Conservation (phyloP, 2,113 vertebrate species). For the Carlito syrichta region DNA sequence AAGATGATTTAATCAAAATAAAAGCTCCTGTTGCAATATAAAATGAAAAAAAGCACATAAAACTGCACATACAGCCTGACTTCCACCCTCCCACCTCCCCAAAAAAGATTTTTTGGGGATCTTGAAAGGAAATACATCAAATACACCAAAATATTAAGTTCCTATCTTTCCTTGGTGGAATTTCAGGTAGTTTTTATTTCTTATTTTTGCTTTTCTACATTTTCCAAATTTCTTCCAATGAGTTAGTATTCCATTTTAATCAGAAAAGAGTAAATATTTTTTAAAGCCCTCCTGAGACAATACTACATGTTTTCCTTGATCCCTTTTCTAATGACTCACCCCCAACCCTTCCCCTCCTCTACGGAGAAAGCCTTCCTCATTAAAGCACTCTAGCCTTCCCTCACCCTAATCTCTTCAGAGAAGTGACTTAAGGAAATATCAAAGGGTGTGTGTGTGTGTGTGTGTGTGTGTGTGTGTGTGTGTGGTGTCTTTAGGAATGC, state of each 20-base stretch:
- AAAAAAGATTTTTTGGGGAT: too few species aligned
- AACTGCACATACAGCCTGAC: background rate
- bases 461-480: background rate
- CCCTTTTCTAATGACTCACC: constrained; percentile 8
- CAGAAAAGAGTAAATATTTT: background rate
- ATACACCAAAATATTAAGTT: background rate
- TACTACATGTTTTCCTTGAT: background rate
- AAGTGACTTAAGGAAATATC: constrained; percentile 56
- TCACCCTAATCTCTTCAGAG: constrained; percentile 33
- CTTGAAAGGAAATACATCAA: background rate
- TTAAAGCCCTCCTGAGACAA: background rate
- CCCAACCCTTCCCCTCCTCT: background rate
- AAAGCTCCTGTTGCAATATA: background rate
- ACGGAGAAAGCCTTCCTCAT: constrained; percentile 54
- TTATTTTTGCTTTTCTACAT: constrained; percentile 31
- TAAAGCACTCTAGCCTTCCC: constrained; percentile 17
- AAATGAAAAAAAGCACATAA: background rate
- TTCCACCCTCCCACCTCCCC: rapidly evolving
- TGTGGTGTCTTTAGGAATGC: background rate
- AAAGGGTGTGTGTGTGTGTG: background rate
- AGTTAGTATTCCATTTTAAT: constrained; percentile 34
- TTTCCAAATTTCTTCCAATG: background rate
- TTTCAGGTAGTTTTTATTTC: background rate
- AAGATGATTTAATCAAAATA: background rate
- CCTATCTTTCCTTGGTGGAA: background rate